These are phyloP conservation scores for Mionectes macconnelli DNA, from an alignment of 2,113 vertebrate genomes.

Conservation along the genomic window DNA sequence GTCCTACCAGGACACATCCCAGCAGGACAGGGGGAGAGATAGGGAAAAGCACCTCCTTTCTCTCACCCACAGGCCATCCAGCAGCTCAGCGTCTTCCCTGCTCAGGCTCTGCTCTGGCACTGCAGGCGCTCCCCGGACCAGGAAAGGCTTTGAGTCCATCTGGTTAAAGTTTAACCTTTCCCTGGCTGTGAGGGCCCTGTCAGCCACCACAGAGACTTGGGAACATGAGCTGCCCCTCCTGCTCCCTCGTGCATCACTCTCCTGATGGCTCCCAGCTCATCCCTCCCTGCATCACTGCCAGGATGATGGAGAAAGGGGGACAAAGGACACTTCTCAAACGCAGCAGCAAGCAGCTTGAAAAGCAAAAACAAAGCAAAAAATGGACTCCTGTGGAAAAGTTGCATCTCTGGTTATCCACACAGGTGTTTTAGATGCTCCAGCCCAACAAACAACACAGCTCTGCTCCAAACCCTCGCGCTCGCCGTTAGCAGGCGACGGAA, in stretches of 20 bases:
- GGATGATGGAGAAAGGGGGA: not conserved
- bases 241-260: slow-evolving; percentile 27
- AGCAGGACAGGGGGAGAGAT: not conserved
- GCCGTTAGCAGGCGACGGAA: accelerated
- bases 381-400: not conserved
- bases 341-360: not conserved
- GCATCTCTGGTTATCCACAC: not conserved
- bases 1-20: not conserved
- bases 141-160: not conserved
- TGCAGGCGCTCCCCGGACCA: not conserved
- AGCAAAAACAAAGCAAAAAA: not conserved
- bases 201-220: slow-evolving; percentile 39
- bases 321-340: not conserved
- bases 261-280: not conserved
- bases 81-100: not conserved
- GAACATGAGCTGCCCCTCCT: not conserved
- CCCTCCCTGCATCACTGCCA: not conserved
- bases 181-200: slow-evolving; percentile 25
- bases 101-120: not conserved
- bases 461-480: not conserved
- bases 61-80: not conserved
- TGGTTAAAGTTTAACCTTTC: slow-evolving; percentile 74
- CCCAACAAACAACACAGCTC: not conserved
- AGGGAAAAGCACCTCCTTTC: not conserved
- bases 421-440: not conserved